phyloP scores from a whole-genome alignment of 2,888 invertebrate genomes.

The Trichogramma evanescens region DNA sequence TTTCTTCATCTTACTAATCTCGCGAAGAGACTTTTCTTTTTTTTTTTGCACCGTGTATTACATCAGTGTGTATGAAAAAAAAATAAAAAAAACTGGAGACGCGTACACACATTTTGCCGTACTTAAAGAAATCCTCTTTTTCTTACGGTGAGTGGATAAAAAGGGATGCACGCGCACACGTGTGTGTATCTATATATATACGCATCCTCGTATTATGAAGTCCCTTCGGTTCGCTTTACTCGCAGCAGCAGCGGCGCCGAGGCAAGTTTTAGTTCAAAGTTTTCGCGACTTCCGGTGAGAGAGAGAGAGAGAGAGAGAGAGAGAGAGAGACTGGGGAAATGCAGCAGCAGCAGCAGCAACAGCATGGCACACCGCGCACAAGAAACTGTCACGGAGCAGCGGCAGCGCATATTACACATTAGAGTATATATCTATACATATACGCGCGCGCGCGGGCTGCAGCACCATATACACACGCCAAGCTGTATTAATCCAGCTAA shows the following conservation, averaged over 20 bases:
- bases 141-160: background rate
- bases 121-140: background rate
- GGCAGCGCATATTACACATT: too few relatives aligned
- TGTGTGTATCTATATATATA: background rate
- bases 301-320: constrained; percentile 7
- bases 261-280: constrained; percentile 14
- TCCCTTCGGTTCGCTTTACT: background rate
- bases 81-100: too few relatives aligned
- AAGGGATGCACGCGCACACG: background rate
- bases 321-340: constrained; percentile 3
- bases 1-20: too few relatives aligned
- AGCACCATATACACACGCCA: constrained; percentile 21
- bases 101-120: too few relatives aligned
- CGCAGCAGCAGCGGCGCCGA: background rate
- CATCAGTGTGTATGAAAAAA: too few relatives aligned
- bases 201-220: background rate
- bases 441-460: too few relatives aligned
- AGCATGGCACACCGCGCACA: constrained; percentile 13
- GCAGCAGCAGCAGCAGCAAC: constrained; percentile 3
- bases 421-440: too few relatives aligned
- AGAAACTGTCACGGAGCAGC: constrained; percentile 24
- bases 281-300: constrained; percentile 8
- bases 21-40: too few relatives aligned
- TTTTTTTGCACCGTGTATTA: too few relatives aligned
- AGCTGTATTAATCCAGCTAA: constrained; percentile 39